Base-by-base conservation (phyloP, 2,113 vertebrate genomes). In the Odobenus rosmarus region DNA sequence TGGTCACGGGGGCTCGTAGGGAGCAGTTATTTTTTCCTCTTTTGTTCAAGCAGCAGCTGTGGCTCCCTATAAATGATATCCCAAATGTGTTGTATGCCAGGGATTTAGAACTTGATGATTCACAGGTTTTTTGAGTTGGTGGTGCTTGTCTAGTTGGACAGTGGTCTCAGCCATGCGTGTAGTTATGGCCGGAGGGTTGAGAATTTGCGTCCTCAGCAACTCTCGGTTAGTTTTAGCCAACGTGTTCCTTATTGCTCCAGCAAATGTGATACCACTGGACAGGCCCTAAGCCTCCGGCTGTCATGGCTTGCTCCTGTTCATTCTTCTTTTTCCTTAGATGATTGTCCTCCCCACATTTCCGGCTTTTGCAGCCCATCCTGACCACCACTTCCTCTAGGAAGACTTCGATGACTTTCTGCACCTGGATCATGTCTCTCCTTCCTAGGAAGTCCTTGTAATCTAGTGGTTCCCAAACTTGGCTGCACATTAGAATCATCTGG, bases 31-130 rank as follows among this genome's bases (percentile, higher is more conserved):
- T 97, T 97, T 98, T 95, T 97, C 96, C 92, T 93, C 97, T 86
- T 98, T 97, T 98, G 97, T 98, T 96, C 36, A 61, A 89, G 88
- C 95, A 95, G 92, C 98, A 98, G 98, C 98, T 98, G 97, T 90
- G 96, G 59, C 82, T 98, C 93, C 94, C 97, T 96, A 93, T 67
- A 97, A 98, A 97, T 86, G 97, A 81, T 86, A 86, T 80, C 95
- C 81, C 89, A 87, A 95, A 93, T 95, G 86, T 23, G 42, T 95
- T 49, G 53, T 67, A 15, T 91, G 91, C 93, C 77, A 79, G 39
- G 77, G 92, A 96, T 96, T 95, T 91, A 89, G 72, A 96, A 96
- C 77, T 96, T 89, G 96, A 95, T 97, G 97, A 97, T 61, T 96
- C 89, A 87, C 79, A 74, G 88, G 92, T 97, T 98, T 97, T 96